phyloP scores from a whole-genome alignment of 2,888 invertebrate genomes.

The Cosmia pyralina region DNA sequence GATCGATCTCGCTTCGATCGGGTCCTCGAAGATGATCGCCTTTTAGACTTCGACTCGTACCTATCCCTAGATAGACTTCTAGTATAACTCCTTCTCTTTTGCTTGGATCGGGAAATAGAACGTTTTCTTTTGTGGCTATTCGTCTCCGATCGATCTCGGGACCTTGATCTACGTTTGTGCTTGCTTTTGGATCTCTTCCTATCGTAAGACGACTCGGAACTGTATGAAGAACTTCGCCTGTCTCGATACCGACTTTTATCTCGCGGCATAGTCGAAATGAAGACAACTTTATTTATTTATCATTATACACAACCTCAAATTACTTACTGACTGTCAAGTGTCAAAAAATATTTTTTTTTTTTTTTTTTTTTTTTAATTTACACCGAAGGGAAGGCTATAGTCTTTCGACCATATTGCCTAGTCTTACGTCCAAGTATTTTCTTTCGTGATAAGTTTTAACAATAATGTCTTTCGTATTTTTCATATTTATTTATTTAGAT shows the following conservation, averaged over 20 bases:
- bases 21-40: conserved; percentile 79
- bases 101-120: conserved; percentile 79
- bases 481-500: too few species aligned
- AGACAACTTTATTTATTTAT: conserved; percentile 32
- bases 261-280: conserved; percentile 80
- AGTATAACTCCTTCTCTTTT: conserved; percentile 81
- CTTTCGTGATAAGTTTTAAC: too few species aligned
- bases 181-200: conserved; percentile 83
- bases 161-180: conserved; percentile 82
- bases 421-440: too few species aligned
- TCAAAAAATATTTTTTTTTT: too few species aligned
- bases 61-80: conserved; percentile 85
- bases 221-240: conserved; percentile 82
- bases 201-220: conserved; percentile 86
- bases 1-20: conserved; percentile 80
- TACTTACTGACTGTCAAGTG: not conserved
- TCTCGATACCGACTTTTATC: conserved; percentile 86
- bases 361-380: too few species aligned
- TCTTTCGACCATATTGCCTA: too few species aligned
- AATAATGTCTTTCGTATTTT: too few species aligned
- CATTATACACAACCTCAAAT: conserved; percentile 25
- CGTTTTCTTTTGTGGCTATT: conserved; percentile 79
- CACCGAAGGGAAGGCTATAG: too few species aligned
- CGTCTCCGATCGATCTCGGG: conserved; percentile 83
- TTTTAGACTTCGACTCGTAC: conserved; percentile 81